Evolutionary conservation across 2,888 invertebrate species (phyloP), one percentile per base, ranked within the genome.

Genomic region (Ellobium chinense): DNA sequence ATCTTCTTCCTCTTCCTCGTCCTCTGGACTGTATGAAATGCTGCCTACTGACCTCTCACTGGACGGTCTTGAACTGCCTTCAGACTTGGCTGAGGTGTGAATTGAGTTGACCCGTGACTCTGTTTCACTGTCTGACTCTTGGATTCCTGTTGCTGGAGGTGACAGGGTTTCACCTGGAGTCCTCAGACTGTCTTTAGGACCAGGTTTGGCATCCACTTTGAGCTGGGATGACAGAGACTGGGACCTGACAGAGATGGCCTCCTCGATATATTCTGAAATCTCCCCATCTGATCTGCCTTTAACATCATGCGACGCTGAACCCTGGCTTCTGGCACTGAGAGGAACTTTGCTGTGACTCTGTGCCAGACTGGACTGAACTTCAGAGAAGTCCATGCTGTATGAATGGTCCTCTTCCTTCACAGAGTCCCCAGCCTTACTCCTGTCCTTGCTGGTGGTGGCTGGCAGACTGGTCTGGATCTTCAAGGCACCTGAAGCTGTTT

Each of bases 231-330:
- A 82, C 1, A 78, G 66, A 4, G 88, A 85, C 14, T 69, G 56
- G 54, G 62, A 65, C 21, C 18, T 18, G 1, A 34, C 36, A 24
- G 78, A 72, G n/a, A 9, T n/a, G 46, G 36, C 82, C 82, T 82
- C 88, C 88, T 63, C 87, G 7, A 90, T 88, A n/a, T 86, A 83
- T 68, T 90, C 90, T 0, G 89, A 88, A n/a, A 88, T 87, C 37
- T 82, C 81, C 2, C 60, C 80, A 27, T 79, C 75, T 14, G 78
- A 54, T 0, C 12, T 70, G n/a, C 21, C 66, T 9, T 56, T 75
- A 14, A 27, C 14, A 27, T 66, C 58, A 7, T 62, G 46, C 9
- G 31, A 54, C 4, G 31, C 56, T n/a, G 46, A 56, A 14, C 39
- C 68, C 21, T 76, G 70, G 82, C 85, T 85, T 68, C 84, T 82